A percentile compares a stretch with the other conserved stretches of the same genome.
Evolutionary conservation across 2,888 invertebrate genomes (phyloP).

Genomic region (Andrena fulva): DNA sequence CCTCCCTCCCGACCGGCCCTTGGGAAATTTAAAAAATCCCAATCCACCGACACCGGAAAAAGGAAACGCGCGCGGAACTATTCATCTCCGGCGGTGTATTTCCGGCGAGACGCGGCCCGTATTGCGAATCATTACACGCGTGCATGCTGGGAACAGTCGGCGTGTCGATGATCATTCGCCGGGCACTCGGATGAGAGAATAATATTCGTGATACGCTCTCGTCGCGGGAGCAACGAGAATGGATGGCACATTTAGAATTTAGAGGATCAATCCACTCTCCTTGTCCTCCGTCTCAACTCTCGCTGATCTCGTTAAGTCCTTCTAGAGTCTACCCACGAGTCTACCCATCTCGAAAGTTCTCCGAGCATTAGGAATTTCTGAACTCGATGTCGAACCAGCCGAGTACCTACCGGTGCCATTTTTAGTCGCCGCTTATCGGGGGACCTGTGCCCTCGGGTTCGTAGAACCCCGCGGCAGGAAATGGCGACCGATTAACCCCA

Average conservation of each 20-base stretch:
- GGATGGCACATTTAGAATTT: too few species aligned
- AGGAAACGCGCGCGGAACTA: conserved; percentile 30
- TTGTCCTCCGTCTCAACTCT: not conserved
- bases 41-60: conserved; percentile 8
- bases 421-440: not conserved
- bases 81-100: conserved; percentile 37
- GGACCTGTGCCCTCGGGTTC: not conserved
- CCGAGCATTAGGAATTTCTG: not conserved
- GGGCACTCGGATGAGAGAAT: not conserved
- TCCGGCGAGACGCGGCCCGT: conserved; percentile 12
- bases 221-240: not conserved
- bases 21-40: conserved; percentile 71
- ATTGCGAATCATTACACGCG: conserved; percentile 39
- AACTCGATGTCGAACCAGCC: too few species aligned
- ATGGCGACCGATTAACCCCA: conserved; percentile 16
- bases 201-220: not conserved
- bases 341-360: not conserved
- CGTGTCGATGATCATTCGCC: conserved; percentile 21
- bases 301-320: conserved; percentile 25
- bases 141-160: not conserved
- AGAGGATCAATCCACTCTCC: not conserved
- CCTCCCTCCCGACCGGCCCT: conserved; percentile 20
- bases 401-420: not conserved
- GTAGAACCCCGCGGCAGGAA: conserved; percentile 13
- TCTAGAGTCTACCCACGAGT: not conserved